phyloP scores from a whole-genome alignment of 2,888 invertebrate genomes.

The Calameuta idolon region DNA sequence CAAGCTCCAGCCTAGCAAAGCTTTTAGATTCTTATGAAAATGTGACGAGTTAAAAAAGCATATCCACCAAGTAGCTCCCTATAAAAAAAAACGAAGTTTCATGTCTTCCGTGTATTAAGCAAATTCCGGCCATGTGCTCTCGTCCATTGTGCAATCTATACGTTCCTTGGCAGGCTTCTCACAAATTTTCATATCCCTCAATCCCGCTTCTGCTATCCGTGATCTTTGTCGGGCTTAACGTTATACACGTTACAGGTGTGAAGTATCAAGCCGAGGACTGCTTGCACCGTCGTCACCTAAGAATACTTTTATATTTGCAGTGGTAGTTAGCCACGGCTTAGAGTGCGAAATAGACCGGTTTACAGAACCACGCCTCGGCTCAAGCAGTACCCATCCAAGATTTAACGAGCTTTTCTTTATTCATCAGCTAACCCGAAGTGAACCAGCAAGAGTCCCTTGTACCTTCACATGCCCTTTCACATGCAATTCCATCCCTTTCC shows the following conservation, averaged over 20 bases:
- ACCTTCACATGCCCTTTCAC: not conserved
- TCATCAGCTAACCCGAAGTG: not conserved
- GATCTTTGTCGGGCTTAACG: slow-evolving; percentile 13
- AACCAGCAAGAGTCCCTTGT: not conserved
- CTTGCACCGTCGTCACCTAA: not conserved
- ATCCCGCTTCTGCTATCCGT: not conserved
- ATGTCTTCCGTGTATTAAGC: not conserved
- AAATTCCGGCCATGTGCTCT: not conserved
- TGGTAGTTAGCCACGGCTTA: slow-evolving; percentile 30
- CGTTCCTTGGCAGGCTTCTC: not conserved
- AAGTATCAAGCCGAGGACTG: slow-evolving; percentile 26
- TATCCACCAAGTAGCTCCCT: not conserved
- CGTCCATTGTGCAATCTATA: not conserved
- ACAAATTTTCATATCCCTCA: not conserved
- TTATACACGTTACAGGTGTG: slow-evolving; percentile 33
- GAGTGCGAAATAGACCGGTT: not conserved
- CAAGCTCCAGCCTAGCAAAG: slow-evolving; percentile 9
- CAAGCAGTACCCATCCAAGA: not conserved
- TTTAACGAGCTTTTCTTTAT: not conserved
- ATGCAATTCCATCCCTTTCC: not conserved
- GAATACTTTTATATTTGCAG: slow-evolving; percentile 31
- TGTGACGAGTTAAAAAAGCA: not conserved
- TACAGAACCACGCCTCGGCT: not conserved
- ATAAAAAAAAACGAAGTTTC: not conserved
- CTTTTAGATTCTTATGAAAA: not conserved